Percentiles rank a stretch among this genome's conserved stretches.
Evolutionary conservation across 2,113 vertebrate species (phyloP).

Genomic region (Xiphophorus couchianus): DNA sequence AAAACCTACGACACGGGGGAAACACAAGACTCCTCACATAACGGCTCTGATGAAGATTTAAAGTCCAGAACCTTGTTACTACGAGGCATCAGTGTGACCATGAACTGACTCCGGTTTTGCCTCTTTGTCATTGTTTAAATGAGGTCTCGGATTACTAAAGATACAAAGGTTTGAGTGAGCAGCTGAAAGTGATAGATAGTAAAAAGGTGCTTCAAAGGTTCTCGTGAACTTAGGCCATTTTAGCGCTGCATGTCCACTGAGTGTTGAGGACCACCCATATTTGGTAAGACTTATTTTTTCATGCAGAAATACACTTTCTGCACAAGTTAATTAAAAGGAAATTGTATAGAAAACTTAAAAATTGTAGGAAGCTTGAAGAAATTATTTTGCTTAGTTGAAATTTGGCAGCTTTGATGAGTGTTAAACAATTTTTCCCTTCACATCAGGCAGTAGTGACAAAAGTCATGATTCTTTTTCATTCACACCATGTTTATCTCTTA

Average conservation of each 20-base stretch:
- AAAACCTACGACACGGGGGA: neutral
- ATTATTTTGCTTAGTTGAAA: neutral
- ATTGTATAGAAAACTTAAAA: neutral
- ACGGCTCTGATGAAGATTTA: neutral
- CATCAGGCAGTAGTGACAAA: no score
- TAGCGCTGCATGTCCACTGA: neutral
- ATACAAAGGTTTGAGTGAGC: neutral
- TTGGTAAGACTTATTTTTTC: neutral
- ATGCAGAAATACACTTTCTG: neutral
- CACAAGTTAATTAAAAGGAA: neutral
- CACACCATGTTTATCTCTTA: neutral
- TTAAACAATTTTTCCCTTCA: no score
- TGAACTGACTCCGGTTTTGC: no score
- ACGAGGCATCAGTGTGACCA: neutral
- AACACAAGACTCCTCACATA: neutral
- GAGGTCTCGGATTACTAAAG: no score
- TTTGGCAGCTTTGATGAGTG: neutral
- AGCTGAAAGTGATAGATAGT: neutral
- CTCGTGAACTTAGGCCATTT: constrained; percentile 1
- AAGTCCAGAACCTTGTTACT: neutral
- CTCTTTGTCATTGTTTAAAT: no score
- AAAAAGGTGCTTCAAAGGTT: neutral
- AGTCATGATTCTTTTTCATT: neutral
- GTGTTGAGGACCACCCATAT: constrained; percentile 2
- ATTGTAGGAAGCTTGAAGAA: neutral